Percentiles rank a stretch among this genome's conserved stretches.
phyloP scores from a whole-genome alignment of 2,888 invertebrate species.

The Pardosa pseudoannulata region DNA sequence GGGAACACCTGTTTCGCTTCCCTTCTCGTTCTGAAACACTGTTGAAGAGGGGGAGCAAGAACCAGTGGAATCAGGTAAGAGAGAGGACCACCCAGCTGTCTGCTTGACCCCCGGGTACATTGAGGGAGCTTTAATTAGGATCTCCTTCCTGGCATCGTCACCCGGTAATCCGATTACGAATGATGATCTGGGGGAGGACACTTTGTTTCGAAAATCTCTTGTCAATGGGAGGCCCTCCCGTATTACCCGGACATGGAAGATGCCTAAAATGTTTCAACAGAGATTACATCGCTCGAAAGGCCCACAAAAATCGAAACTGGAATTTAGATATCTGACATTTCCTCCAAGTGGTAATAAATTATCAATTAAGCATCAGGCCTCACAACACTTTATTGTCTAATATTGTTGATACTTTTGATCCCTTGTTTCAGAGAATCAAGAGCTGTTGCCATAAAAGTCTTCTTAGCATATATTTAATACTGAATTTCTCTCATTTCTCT shows the following conservation, averaged over 20 bases:
- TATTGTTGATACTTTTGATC: too few species aligned
- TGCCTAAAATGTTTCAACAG: not conserved
- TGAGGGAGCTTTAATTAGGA: conserved; percentile 49
- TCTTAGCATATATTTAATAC: too few species aligned
- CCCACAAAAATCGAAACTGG: not conserved
- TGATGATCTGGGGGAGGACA: conserved; percentile 1
- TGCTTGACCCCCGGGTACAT: not conserved
- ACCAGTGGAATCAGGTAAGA: not conserved
- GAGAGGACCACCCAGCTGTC: conserved; percentile 51
- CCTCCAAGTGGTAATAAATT: too few species aligned
- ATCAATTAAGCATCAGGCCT: too few species aligned
- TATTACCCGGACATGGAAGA: not conserved
- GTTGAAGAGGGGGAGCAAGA: not conserved
- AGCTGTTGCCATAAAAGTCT: too few species aligned
- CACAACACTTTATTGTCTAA: too few species aligned
- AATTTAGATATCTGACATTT: too few species aligned
- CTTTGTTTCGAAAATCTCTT: not conserved
- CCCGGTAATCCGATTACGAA: conserved; percentile 57
- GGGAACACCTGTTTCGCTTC: conserved; percentile 1
- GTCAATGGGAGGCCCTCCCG: not conserved
- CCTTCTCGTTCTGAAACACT: not conserved
- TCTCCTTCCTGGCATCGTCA: conserved; percentile 42
- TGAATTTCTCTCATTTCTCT: too few species aligned
- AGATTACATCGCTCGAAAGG: not conserved
- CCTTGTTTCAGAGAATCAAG: too few species aligned